Percentiles rank a stretch among this genome's conserved stretches.
Evolutionary conservation across 2,797 vertebrate species (phyloP).

Genomic region (Balearica regulorum): DNA sequence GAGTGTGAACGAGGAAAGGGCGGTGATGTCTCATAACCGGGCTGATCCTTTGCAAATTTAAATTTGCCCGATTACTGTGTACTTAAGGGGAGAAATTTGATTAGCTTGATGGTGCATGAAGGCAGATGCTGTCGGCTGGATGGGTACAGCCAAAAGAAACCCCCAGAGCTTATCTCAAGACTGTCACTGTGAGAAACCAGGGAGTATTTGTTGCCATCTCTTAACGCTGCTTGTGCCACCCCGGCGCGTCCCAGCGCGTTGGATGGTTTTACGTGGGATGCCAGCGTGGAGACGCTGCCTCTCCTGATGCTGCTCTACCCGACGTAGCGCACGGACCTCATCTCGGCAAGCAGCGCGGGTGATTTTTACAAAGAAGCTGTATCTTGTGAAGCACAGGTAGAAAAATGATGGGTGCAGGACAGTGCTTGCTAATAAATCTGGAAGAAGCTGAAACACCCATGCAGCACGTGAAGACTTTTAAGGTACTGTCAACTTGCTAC

Average conservation of each 20-base stretch:
- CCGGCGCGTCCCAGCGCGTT: accelerated
- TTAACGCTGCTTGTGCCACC: accelerated
- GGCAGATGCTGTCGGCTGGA: background rate
- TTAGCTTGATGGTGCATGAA: background rate
- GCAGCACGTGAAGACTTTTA: background rate
- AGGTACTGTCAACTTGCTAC: background rate
- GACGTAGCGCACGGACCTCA: background rate
- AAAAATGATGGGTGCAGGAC: background rate
- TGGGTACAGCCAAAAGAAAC: background rate
- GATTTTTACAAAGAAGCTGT: background rate
- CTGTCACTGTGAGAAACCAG: background rate
- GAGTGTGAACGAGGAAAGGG: background rate
- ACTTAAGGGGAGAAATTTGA: background rate
- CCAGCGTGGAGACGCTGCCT: background rate
- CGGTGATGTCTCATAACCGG: background rate
- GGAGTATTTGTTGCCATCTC: background rate
- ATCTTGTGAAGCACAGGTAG: background rate
- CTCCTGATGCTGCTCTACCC: background rate
- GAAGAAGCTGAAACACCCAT: background rate
- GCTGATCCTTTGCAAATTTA: background rate
- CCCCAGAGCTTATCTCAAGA: background rate
- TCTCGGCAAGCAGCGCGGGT: accelerated
- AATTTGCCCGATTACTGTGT: background rate
- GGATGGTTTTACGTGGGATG: background rate
- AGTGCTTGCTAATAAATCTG: background rate